A percentile compares a stretch with the other conserved stretches of the same genome.
Conservation (phyloP, 1,140 invertebrate genomes). For the Dendroctonus valens region DNA sequence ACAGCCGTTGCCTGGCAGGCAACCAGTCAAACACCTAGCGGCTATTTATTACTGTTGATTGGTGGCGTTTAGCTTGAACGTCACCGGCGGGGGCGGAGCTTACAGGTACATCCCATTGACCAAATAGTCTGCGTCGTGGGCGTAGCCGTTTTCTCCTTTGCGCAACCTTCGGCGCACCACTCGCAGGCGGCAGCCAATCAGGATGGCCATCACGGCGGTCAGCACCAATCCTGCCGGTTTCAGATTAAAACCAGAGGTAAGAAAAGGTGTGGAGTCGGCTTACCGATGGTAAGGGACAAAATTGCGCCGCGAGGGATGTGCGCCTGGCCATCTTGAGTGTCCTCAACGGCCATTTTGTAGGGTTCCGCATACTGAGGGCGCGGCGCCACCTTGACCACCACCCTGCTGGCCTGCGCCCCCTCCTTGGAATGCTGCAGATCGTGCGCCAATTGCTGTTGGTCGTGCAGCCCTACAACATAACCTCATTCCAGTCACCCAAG, state of each 20-base stretch:
- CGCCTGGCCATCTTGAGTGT: slow-evolving; percentile 60
- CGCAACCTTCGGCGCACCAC: slow-evolving; percentile 70
- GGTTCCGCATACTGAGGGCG: slow-evolving; percentile 36
- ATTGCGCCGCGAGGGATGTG: slow-evolving; percentile 76
- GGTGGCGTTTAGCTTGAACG: too few relatives aligned
- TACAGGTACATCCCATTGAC: slow-evolving; percentile 98
- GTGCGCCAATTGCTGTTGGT: slow-evolving; percentile 46
- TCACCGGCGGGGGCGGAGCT: slow-evolving; percentile 33
- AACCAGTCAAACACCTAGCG: too few relatives aligned
- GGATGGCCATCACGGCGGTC: slow-evolving; percentile 61
- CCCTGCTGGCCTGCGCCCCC: slow-evolving; percentile 25
- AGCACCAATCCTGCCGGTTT: slow-evolving; percentile 42
- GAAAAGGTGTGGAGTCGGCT: not conserved
- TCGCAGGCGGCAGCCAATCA: slow-evolving; percentile 80
- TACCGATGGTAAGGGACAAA: slow-evolving; percentile 76
- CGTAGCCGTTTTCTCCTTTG: slow-evolving; percentile 77
- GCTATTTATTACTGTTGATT: too few relatives aligned
- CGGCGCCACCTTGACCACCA: not conserved
- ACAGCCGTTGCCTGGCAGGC: too few relatives aligned
- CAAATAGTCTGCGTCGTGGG: slow-evolving; percentile 93
- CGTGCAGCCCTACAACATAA: slow-evolving; percentile 20
- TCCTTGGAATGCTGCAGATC: slow-evolving; percentile 48
- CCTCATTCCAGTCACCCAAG: too few relatives aligned
- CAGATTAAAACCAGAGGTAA: not conserved
- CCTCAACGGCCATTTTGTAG: slow-evolving; percentile 37